Conservation (phyloP, 2,113 vertebrate genomes). For the Solenodon paradoxus region DNA sequence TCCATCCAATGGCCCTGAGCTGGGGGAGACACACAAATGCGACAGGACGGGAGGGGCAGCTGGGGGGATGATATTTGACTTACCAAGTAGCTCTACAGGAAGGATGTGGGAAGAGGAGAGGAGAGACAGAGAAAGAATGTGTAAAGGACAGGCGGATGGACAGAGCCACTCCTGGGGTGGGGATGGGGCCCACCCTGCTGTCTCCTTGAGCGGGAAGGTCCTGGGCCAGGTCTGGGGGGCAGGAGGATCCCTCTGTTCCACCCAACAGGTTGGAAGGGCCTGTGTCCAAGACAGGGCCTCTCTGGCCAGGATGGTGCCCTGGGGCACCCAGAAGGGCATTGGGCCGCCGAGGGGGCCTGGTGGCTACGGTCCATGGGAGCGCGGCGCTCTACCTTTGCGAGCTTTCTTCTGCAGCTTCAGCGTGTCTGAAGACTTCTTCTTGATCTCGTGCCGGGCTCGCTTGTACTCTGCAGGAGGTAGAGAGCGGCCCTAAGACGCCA, state of each 20-base stretch:
- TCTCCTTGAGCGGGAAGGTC: background rate
- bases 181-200: background rate
- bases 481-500: background rate
- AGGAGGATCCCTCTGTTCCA: slow-evolving; percentile 61
- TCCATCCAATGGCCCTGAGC: slow-evolving; percentile 69
- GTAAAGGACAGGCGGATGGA: slow-evolving; percentile 81
- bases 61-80: slow-evolving; percentile 76
- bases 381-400: slow-evolving; percentile 89
- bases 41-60: slow-evolving; percentile 56
- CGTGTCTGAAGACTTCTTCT: slow-evolving; percentile 97
- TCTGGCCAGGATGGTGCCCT: background rate
- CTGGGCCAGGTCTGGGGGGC: background rate
- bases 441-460: slow-evolving; percentile 96
- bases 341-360: background rate
- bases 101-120: slow-evolving; percentile 82
- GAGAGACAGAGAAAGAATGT: slow-evolving; percentile 80
- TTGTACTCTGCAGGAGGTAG: slow-evolving; percentile 90
- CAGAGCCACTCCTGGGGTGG: slow-evolving; percentile 52
- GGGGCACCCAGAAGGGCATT: background rate
- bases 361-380: background rate
- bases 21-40: slow-evolving; percentile 66
- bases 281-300: background rate
- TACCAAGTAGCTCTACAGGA: slow-evolving; percentile 91
- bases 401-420: slow-evolving; percentile 98
- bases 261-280: slow-evolving; percentile 38